Base-by-base conservation (phyloP, 2,888 invertebrate species). In the Nasonovia ribisnigri region DNA sequence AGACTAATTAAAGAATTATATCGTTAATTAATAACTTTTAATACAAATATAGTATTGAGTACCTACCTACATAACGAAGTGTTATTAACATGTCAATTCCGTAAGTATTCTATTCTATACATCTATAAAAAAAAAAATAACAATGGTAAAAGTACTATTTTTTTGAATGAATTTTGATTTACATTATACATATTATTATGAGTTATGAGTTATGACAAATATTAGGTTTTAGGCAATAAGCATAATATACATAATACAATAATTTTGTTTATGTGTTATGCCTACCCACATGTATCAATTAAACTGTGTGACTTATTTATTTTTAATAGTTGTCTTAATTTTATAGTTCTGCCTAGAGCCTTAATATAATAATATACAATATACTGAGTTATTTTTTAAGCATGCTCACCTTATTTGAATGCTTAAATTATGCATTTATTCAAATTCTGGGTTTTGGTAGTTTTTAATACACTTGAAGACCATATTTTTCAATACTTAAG, bases 21-120 rank as follows among this genome's bases (percentile, higher is more conserved):
- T 36, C 77, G 6, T n/a, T n/a, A n/a, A n/a, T n/a, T n/a, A n/a
- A 57, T 57, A 57, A 8, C 20, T 36, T 36, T 36, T 20, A 77
- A 67, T 67, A 16, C 16, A 67, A 67, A 67, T 5, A n/a, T n/a
- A 51, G 51, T 51, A 51, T 16, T 54, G 29, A 42, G 20, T 20
- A 29, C n/a, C n/a, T n/a, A n/a, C n/a, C n/a, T n/a, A n/a, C 36
- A 36, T 77, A 36, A 77, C 77, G 36, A 77, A 20, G 8, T 77
- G 8, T 77, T 20, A 8, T 67, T 36, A 36, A 84, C 5, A 91
- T 91, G 91, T 84, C 84, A 10, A 29, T n/a, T 43, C 1, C 26
- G 91, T 91, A 91, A 91, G 91, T 91, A 91, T 57, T 57, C 26
- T 91, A 91, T 57, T 57, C 26, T 57, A 26, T 57, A 26, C 26